phyloP scores from a whole-genome alignment of 92 coral and sea anemone genomes.

The Heliopora coerulea region DNA sequence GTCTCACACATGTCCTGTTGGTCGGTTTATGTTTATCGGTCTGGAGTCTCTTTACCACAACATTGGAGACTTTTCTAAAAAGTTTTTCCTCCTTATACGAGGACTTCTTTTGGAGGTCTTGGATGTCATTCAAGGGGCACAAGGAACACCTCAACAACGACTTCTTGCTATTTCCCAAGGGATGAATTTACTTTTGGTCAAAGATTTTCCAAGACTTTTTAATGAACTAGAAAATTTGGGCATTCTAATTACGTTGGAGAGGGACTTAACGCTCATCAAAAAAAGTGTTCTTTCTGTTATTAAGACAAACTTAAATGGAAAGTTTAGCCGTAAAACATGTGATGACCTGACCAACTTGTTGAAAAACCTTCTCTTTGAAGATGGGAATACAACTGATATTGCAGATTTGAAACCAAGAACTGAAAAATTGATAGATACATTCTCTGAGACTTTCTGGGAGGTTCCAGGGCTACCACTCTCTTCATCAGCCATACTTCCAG shows the following conservation, averaged over 20 bases:
- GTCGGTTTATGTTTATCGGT: slow-evolving; percentile 64
- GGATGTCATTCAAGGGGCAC: slow-evolving; percentile 8
- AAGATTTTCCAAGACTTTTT: slow-evolving; percentile 35
- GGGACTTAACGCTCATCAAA: slow-evolving; percentile 15
- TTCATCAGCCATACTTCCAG: slow-evolving; percentile 62
- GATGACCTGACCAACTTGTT: slow-evolving; percentile 55
- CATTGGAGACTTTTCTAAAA: slow-evolving; percentile 81
- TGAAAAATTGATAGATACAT: slow-evolving; percentile 59
- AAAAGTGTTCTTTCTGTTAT: slow-evolving; percentile 42
- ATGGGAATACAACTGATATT: slow-evolving; percentile 33
- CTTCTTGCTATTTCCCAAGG: slow-evolving; percentile 31
- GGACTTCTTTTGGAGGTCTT: slow-evolving; percentile 60
- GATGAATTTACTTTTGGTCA: background rate
- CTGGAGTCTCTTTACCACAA: slow-evolving; percentile 48
- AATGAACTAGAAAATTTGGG: slow-evolving; percentile 45
- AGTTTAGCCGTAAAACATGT: slow-evolving; percentile 55
- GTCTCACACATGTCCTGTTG: slow-evolving; percentile 58
- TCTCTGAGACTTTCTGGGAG: slow-evolving; percentile 67
- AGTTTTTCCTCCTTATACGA: slow-evolving; percentile 66
- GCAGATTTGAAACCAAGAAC: slow-evolving; percentile 44
- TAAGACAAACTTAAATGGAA: slow-evolving; percentile 63
- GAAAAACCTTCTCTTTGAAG: slow-evolving; percentile 43
- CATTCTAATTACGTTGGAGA: slow-evolving; percentile 27
- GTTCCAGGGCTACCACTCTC: slow-evolving; percentile 68
- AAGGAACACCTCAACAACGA: slow-evolving; percentile 49